phyloP scores from a whole-genome alignment of 2,888 invertebrate species.

The Agonopterix alstromeriana region DNA sequence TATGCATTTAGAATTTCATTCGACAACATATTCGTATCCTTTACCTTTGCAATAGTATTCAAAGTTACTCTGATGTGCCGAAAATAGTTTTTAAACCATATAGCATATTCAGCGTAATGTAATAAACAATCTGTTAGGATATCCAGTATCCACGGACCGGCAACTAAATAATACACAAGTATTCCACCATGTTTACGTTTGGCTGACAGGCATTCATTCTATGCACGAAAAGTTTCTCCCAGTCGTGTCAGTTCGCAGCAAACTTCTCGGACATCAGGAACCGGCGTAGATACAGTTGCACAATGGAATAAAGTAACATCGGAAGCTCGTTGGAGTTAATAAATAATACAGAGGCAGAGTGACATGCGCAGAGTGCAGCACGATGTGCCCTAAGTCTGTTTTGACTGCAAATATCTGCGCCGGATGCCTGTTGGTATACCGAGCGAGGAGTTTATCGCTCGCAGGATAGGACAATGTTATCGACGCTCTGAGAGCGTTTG shows the following conservation, averaged over 20 bases:
- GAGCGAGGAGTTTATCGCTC: background rate
- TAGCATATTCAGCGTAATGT: constrained; percentile 11
- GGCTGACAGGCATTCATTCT: constrained; percentile 71
- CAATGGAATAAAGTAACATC: constrained; percentile 75
- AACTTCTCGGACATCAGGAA: constrained; percentile 71
- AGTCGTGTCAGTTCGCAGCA: constrained; percentile 58
- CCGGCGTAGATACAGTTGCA: constrained; percentile 59
- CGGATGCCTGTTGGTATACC: constrained; percentile 35
- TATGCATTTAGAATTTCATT: background rate
- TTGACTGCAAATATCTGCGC: constrained; percentile 71
- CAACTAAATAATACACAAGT: constrained; percentile 54
- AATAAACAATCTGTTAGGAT: constrained; percentile 21
- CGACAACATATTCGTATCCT: background rate
- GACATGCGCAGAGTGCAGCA: constrained; percentile 67
- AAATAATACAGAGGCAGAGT: constrained; percentile 70
- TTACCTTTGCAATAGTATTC: background rate
- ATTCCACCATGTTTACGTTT: constrained; percentile 62
- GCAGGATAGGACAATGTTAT: background rate
- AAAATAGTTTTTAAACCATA: constrained; percentile 4
- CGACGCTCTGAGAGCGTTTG: no score
- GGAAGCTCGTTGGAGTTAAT: constrained; percentile 75
- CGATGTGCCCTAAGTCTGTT: constrained; percentile 59
- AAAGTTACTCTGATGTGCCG: background rate
- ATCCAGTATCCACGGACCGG: constrained; percentile 29
- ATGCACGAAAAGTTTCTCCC: constrained; percentile 71